Percentiles rank a stretch among this genome's conserved stretches.
Conservation (phyloP, 2,797 vertebrate genomes). For the Sandelia bainsii region DNA sequence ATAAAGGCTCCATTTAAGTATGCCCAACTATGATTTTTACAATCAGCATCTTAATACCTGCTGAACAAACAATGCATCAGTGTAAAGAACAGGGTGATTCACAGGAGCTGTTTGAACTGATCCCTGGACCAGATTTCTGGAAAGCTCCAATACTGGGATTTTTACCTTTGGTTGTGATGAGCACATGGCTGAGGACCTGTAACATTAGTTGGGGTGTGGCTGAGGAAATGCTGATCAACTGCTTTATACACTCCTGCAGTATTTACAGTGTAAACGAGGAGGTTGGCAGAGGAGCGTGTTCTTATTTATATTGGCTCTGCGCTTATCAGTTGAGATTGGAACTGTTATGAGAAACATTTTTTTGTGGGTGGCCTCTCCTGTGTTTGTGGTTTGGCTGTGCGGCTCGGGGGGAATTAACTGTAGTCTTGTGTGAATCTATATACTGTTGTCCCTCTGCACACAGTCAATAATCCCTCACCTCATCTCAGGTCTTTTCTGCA, state of each 20-base stretch:
- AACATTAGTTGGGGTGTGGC: constrained; percentile 45
- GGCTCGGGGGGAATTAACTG: constrained; percentile 46
- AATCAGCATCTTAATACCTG: neutral
- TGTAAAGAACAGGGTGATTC: neutral
- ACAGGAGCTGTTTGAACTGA: constrained; percentile 21
- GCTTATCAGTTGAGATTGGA: constrained; percentile 80
- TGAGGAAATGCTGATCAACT: constrained; percentile 69
- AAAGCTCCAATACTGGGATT: constrained; percentile 16
- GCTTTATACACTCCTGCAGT: constrained; percentile 63
- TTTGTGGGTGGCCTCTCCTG: constrained; percentile 79
- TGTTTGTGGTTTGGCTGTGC: constrained; percentile 57
- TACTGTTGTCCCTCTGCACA: neutral
- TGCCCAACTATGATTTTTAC: neutral
- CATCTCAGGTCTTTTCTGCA: neutral
- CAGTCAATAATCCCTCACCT: constrained; percentile 8
- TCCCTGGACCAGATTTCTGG: constrained; percentile 23
- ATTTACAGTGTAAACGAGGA: constrained; percentile 74
- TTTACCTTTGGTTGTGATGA: constrained; percentile 25
- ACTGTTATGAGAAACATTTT: constrained; percentile 80
- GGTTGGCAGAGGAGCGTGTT: constrained; percentile 75
- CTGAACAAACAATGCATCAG: constrained; percentile 8
- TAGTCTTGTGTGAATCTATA: constrained; percentile 42
- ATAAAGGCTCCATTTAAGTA: neutral
- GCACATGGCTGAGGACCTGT: constrained; percentile 31
- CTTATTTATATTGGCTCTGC: constrained; percentile 82